phyloP scores from a whole-genome alignment of 92 coral and sea anemone genomes.

The Paramuricea clavata region DNA sequence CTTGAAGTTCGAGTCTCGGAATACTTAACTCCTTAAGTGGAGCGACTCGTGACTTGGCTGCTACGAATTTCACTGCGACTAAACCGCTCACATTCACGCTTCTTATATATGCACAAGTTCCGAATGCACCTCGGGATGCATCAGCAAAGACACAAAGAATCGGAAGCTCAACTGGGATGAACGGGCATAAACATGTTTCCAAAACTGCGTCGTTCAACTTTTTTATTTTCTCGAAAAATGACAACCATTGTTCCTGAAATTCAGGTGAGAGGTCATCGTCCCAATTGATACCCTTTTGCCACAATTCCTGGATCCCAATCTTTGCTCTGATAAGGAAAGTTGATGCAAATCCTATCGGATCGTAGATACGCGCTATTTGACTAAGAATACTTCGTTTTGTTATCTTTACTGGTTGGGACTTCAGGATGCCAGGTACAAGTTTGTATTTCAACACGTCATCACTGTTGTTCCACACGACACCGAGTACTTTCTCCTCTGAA shows the following conservation, averaged over 20 bases:
- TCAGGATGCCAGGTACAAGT: constrained; percentile 5
- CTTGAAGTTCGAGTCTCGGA: constrained; percentile 39
- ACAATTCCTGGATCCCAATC: constrained; percentile 29
- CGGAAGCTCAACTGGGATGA: constrained; percentile 52
- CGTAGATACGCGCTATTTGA: constrained; percentile 38
- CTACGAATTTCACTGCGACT: constrained; percentile 30
- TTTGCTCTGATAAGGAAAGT: constrained; percentile 31
- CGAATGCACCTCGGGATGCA: constrained; percentile 69
- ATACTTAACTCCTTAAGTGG: constrained; percentile 41
- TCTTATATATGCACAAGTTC: constrained; percentile 59
- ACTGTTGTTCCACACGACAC: constrained; percentile 25
- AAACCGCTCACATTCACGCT: neutral
- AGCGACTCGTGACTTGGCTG: constrained; percentile 46
- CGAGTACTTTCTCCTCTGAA: constrained; percentile 33
- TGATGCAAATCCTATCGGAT: constrained; percentile 29
- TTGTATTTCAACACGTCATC: constrained; percentile 25
- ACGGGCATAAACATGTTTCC: constrained; percentile 52
- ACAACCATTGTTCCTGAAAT: constrained; percentile 40
- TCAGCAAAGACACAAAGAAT: constrained; percentile 67
- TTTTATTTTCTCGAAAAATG: constrained; percentile 67
- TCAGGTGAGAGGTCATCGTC: constrained; percentile 35
- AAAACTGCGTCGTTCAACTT: constrained; percentile 56
- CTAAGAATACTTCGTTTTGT: constrained; percentile 68
- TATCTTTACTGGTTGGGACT: constrained; percentile 14
- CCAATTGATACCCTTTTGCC: constrained; percentile 33